Evolutionary conservation across 2,888 invertebrate genomes (phyloP).

Genomic region (Caenorhabditis sp.): DNA sequence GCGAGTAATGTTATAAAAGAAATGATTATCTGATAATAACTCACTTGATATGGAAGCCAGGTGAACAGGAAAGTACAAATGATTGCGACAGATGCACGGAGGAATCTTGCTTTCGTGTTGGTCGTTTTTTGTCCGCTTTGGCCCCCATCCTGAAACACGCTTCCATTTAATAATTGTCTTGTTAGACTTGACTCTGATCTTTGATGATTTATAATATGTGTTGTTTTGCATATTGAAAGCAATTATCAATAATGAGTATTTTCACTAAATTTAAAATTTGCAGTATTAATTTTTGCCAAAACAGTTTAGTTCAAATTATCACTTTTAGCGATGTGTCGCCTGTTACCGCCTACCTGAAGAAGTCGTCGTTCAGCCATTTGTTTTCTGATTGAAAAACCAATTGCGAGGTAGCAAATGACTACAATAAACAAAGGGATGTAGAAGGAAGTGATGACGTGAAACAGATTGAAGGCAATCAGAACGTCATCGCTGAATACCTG

Average conservation of each 20-base stretch:
- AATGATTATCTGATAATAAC: background rate
- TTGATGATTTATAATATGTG: background rate
- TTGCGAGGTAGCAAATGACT: constrained; percentile 75
- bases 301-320: background rate
- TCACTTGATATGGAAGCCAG: constrained; percentile 78
- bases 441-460: constrained; percentile 79
- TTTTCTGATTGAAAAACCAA: constrained; percentile 73
- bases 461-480: constrained; percentile 74
- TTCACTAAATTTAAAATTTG: background rate
- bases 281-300: background rate
- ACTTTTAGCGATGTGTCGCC: background rate
- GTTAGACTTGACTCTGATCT: too few relatives aligned
- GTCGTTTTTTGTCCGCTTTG: constrained; percentile 61
- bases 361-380: constrained; percentile 72
- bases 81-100: constrained; percentile 77
- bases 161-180: background rate
- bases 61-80: constrained; percentile 78
- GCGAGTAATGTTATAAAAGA: background rate
- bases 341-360: constrained; percentile 47
- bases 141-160: constrained; percentile 62
- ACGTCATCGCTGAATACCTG: constrained; percentile 66
- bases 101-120: constrained; percentile 75
- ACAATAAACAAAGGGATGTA: constrained; percentile 78
- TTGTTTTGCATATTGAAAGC: background rate
- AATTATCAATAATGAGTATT: background rate